These are phyloP conservation scores for Stichodactyla helianthus DNA, from an alignment of 64 coral and sea anemone species.

Conservation along the genomic window DNA sequence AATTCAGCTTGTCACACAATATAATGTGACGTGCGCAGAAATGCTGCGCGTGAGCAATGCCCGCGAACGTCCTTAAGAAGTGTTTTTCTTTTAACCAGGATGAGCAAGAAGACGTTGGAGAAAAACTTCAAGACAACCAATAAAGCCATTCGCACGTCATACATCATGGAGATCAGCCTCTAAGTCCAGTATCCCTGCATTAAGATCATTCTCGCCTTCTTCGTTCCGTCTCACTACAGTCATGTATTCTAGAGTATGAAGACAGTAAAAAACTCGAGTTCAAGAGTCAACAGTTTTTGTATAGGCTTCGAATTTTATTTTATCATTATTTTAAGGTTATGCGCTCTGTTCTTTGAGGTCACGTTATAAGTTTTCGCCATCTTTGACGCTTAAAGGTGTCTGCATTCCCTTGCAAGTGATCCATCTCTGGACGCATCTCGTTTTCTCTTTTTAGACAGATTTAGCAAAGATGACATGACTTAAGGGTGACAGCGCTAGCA, in stretches of 20 bases:
- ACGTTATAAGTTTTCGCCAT: background rate
- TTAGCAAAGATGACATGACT: too few species aligned
- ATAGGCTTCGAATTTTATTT: background rate
- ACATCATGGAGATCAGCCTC: background rate
- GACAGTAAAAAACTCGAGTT: background rate
- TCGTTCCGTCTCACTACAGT: background rate
- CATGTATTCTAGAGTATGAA: background rate
- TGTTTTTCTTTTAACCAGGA: background rate
- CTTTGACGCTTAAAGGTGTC: background rate
- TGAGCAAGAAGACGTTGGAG: background rate
- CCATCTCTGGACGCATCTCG: too few species aligned
- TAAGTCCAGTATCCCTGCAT: background rate
- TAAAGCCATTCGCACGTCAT: background rate
- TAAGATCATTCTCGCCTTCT: background rate
- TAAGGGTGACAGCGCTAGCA: too few species aligned
- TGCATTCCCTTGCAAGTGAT: too few species aligned
- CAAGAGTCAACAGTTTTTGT: background rate
- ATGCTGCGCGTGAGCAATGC: too few species aligned
- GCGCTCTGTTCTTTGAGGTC: background rate
- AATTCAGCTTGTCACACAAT: too few species aligned
- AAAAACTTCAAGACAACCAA: background rate
- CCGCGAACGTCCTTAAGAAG: background rate
- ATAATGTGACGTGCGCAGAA: too few species aligned
- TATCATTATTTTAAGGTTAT: background rate
- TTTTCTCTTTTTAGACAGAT: too few species aligned